Conservation (phyloP, 2,888 invertebrate genomes). For the Tetheella fluctuosa region DNA sequence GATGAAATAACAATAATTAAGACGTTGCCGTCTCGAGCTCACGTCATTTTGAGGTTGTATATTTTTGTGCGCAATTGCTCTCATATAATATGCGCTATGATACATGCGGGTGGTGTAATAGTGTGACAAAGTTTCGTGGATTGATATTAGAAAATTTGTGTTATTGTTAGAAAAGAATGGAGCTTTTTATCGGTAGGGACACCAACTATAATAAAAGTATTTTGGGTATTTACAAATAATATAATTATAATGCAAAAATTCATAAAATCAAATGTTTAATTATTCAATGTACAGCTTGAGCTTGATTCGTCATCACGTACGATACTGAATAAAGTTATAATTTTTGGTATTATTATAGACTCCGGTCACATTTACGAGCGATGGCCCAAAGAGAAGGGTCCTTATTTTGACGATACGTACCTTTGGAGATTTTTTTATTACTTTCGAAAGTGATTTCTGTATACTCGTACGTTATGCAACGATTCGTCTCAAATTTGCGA, state of each 20-base stretch:
- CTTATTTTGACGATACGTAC: constrained; percentile 39
- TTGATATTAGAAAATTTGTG: too few relatives aligned
- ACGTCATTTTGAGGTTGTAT: constrained; percentile 38
- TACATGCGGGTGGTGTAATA: background rate
- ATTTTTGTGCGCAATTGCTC: constrained; percentile 44
- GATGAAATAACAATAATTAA: constrained; percentile 74
- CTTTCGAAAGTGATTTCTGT: constrained; percentile 75
- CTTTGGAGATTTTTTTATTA: constrained; percentile 58
- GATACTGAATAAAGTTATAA: constrained; percentile 32
- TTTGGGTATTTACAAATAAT: too few relatives aligned
- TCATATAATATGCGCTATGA: constrained; percentile 1
- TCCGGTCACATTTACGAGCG: constrained; percentile 51
- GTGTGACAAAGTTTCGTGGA: background rate
- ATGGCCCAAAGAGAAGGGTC: constrained; percentile 53
- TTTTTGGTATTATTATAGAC: constrained; percentile 48
- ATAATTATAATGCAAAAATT: too few relatives aligned
- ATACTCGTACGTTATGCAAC: constrained; percentile 52
- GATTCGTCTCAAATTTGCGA: constrained; percentile 43
- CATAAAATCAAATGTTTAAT: too few relatives aligned
- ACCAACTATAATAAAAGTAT: too few relatives aligned
- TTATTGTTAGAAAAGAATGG: too few relatives aligned
- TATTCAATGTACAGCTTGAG: background rate
- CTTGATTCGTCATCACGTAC: background rate
- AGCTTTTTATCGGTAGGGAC: too few relatives aligned
- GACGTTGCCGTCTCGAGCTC: constrained; percentile 41